Base-by-base conservation (phyloP, 2,113 vertebrate genomes). In the Aphyosemion australe region DNA sequence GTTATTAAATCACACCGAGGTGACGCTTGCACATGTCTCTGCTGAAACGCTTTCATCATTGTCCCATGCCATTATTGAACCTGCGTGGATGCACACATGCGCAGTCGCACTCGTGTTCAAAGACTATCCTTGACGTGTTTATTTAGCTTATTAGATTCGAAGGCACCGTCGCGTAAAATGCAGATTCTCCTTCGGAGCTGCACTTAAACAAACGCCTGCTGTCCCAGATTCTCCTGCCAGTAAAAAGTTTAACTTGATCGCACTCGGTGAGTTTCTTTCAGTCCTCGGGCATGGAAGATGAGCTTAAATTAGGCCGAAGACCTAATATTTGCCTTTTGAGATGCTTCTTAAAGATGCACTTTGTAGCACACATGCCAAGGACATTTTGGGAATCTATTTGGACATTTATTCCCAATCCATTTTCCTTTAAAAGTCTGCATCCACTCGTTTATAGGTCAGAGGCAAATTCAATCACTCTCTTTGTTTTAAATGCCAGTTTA, bases 1-100 rank as follows among this genome's bases (percentile, higher is more conserved):
- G 89, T 90, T 90, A 90, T 90, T 92, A 90, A 91, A 91, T 90
- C 89, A 90, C 84, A 84, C 51, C 12, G 61, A 84, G 87, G 84
- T 89, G 87, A 88, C 76, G 77, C 74, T 78, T 34, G 77, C 65
- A n/a, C 75, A 69, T 83, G 82, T 86, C 83, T 78, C 81, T 76
- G 72, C 57, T 57, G 82, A 82, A 87, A 76, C 50, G 68, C 84
- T 85, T 88, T 85, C 72, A 84, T 88, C 87, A 80, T 74, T 74
- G 86, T 81, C 87, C 87, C 73, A 32, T 81, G 80, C 74, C 69
- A 64, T 79, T 81, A 80, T 81, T 82, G 61, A 74, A 68, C 69
- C 67, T 16, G 41, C 26, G 42, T 32, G 57, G 57, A 76, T 20
- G 61, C 18, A 18, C 70, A 32, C 31, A 42, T 39, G 39, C 55